phyloP scores from a whole-genome alignment of 1,140 invertebrate species.

The Calliopsis andreniformis region DNA sequence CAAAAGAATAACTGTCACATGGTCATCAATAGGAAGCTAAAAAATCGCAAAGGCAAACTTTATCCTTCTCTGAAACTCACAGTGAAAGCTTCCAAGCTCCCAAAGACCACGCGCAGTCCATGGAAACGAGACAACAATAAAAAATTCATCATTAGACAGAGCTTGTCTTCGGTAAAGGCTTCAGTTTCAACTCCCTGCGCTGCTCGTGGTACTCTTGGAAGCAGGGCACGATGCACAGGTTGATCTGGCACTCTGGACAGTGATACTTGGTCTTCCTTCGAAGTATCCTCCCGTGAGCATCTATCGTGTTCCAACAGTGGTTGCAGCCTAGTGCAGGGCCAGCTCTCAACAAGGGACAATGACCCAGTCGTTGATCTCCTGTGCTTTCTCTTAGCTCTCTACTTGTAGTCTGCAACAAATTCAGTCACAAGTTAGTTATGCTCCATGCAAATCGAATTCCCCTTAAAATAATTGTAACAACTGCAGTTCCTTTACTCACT shows the following conservation, averaged over 20 bases:
- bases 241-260: conserved; percentile 92
- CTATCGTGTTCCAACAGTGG: conserved; percentile 94
- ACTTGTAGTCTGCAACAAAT: conserved; percentile 51
- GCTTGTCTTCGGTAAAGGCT: conserved; percentile 79
- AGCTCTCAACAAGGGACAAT: conserved; percentile 89
- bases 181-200: conserved; percentile 72
- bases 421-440: neutral
- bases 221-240: conserved; percentile 92
- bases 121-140: neutral
- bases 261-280: conserved; percentile 93
- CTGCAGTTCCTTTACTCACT: no score
- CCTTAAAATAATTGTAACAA: no score
- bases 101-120: neutral
- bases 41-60: no score
- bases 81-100: neutral
- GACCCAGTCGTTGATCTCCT: conserved; percentile 80
- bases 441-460: no score
- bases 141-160: conserved; percentile 64
- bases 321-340: conserved; percentile 92
- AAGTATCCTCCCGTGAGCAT: conserved; percentile 89
- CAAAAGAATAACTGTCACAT: no score
- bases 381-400: conserved; percentile 58
- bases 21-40: no score
- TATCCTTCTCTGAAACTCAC: no score
- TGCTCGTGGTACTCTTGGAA: conserved; percentile 91